A percentile compares a stretch with the other conserved stretches of the same genome.
phyloP scores from a whole-genome alignment of 2,797 vertebrate genomes.

The Ciconia nigra region DNA sequence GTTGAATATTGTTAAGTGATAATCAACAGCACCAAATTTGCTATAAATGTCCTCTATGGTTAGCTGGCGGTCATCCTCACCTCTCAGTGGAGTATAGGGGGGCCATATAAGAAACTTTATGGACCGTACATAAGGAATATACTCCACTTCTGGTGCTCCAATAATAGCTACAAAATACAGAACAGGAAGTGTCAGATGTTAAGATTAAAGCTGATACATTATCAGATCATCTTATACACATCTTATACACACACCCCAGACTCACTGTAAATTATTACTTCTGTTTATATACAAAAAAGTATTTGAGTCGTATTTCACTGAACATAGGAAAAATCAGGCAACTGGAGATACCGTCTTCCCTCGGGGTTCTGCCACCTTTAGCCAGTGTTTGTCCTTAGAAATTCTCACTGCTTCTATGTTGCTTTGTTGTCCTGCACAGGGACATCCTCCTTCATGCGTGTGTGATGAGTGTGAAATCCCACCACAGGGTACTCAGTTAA shows the following conservation, averaged over 20 bases:
- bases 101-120: constrained; percentile 64
- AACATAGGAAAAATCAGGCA: neutral
- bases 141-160: constrained; percentile 64
- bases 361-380: neutral
- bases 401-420: neutral
- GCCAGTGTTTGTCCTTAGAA: neutral
- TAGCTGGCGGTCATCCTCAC: neutral
- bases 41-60: constrained; percentile 67
- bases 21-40: neutral
- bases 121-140: constrained; percentile 38
- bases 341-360: neutral
- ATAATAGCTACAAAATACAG: constrained; percentile 52
- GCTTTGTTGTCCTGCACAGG: neutral
- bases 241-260: neutral
- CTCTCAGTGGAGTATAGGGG: neutral
- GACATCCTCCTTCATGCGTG: neutral
- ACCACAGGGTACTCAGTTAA: neutral
- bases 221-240: too few relatives aligned
- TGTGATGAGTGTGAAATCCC: neutral
- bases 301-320: neutral
- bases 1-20: constrained; percentile 58
- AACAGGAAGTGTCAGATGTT: neutral
- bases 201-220: neutral
- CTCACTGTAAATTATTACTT: neutral
- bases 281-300: neutral